These are phyloP conservation scores for Cantharis rufa DNA, from an alignment of 2,888 invertebrate genomes.

Conservation along the genomic window DNA sequence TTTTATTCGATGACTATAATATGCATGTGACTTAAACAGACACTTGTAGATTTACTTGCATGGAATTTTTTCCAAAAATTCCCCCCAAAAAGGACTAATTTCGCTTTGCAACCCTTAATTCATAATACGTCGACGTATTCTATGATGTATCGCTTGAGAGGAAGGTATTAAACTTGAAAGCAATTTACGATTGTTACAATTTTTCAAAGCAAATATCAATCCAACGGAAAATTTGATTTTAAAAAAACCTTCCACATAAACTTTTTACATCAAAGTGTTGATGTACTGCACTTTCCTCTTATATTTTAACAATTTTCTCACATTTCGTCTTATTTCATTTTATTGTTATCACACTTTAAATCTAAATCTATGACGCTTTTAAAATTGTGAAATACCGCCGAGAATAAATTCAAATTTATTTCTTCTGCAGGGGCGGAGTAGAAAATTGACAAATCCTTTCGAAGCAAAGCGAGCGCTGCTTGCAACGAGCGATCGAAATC, in stretches of 20 bases:
- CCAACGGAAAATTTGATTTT: neutral
- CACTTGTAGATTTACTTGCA: neutral
- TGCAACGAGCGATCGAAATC: too few relatives aligned
- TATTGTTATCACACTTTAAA: neutral
- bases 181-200: neutral
- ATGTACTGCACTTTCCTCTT: neutral
- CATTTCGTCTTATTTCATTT: neutral
- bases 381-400: neutral
- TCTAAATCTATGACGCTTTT: neutral
- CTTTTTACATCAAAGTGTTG: neutral
- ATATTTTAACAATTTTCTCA: neutral
- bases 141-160: neutral
- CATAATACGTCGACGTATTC: neutral
- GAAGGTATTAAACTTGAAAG: neutral
- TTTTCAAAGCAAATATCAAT: neutral
- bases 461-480: too few relatives aligned
- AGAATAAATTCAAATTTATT: neutral
- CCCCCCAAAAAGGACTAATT: neutral
- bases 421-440: neutral
- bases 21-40: neutral
- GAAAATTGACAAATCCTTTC: neutral
- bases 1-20: neutral
- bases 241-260: neutral
- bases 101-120: neutral
- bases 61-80: neutral